These are phyloP conservation scores for Onchidella celtica DNA, from an alignment of 2,888 invertebrate genomes.

Conservation along the genomic window DNA sequence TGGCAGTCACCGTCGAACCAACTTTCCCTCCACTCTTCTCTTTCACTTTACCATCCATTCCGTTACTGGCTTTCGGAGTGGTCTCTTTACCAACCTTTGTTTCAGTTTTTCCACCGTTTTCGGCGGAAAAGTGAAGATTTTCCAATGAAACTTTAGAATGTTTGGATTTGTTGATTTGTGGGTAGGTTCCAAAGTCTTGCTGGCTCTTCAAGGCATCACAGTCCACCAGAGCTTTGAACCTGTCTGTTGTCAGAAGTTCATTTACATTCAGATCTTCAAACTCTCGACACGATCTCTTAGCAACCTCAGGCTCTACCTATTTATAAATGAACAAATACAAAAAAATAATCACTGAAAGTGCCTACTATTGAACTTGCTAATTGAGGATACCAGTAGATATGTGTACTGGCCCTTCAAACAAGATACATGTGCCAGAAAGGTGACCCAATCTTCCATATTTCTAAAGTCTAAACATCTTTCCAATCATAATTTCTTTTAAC, in stretches of 20 bases:
- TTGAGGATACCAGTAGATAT: too few relatives aligned
- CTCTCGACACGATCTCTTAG: slow-evolving; percentile 60
- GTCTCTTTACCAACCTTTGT: too few relatives aligned
- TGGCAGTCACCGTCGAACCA: background rate
- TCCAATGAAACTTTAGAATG: slow-evolving; percentile 9
- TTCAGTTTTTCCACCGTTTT: background rate
- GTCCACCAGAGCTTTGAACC: slow-evolving; percentile 64
- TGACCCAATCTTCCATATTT: too few relatives aligned
- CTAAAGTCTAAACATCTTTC: too few relatives aligned
- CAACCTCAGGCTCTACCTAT: slow-evolving; percentile 19
- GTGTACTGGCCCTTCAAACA: too few relatives aligned
- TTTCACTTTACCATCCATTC: background rate
- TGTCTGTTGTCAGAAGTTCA: slow-evolving; percentile 57
- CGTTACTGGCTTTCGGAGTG: background rate
- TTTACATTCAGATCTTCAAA: slow-evolving; percentile 70
- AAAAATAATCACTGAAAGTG: background rate
- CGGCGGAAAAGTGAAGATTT: background rate
- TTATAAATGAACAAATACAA: background rate
- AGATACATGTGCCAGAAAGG: too few relatives aligned
- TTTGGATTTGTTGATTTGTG: slow-evolving; percentile 17
- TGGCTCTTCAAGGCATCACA: slow-evolving; percentile 57
- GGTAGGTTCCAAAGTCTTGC: slow-evolving; percentile 37
- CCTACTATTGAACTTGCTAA: too few relatives aligned
- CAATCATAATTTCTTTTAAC: too few relatives aligned
- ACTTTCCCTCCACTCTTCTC: background rate